Evolutionary conservation across 2,888 invertebrate species (phyloP), one percentile per base, ranked within the genome.

Genomic region (Rhingia campestris): DNA sequence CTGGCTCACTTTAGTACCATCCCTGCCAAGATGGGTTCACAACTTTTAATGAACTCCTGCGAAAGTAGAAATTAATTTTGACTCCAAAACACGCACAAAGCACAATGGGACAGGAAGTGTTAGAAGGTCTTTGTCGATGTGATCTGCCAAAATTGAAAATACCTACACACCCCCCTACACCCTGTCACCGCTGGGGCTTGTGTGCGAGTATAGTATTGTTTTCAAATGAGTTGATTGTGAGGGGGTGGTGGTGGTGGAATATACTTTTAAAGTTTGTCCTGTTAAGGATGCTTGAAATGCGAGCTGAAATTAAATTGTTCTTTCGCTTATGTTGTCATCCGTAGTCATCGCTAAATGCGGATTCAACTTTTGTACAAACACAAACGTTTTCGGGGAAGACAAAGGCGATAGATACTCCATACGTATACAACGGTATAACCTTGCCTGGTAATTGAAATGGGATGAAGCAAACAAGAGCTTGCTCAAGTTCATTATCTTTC

Each of bases 41-140:
- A 61, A 82, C 61, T 82, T 82, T 82, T 79, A 84, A 79, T 84
- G 82, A 84, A 84, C 80, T 84, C 75, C 74, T 69, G 74, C 54
- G 58, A 74, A 75, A 70, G 74, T 45, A 53, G 84, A 66, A 73
- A 84, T 80, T 84, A 12, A 80, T 74, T 84, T 84, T 75, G 58
- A 59, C 54, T 80, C 45, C 12, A 43, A 63, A 75, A 66, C 54
- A 80, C 84, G 74, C 84, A 84, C 66, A 67, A 80, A 64, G 59
- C 39, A 74, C 79, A 47, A 54, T 41, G 43, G 32, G 41, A 56
- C 51, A 47, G 53, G 51, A 39, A 67, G 51, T 56, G 67, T 61
- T 54, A 59, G 67, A 59, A n/a, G 64, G 43, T 45, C 10, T 72
- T 22, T 37, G 74, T 54, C 14, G 59, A 22, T 22, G 59, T 51